phyloP scores from a whole-genome alignment of 2,888 invertebrate genomes.

The Molorchus minor region DNA sequence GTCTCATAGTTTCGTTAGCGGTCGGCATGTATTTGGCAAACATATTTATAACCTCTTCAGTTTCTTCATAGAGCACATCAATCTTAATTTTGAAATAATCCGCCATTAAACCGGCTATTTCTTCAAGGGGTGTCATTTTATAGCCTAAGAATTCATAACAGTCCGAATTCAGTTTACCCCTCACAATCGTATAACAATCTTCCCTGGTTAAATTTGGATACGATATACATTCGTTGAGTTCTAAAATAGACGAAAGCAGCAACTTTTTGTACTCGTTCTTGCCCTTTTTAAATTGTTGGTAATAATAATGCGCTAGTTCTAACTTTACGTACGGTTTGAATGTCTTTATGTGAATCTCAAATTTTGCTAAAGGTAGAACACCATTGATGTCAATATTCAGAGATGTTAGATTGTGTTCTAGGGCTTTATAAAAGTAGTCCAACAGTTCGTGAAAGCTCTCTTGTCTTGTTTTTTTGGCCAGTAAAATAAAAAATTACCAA shows the following conservation, averaged over 20 bases:
- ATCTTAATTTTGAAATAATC: conserved; percentile 32
- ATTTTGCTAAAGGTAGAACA: background rate
- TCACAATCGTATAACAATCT: conserved; percentile 45
- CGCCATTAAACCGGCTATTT: conserved; percentile 44
- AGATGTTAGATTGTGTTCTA: conserved; percentile 11
- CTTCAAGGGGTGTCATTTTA: conserved; percentile 33
- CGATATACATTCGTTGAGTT: background rate
- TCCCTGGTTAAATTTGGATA: conserved; percentile 38
- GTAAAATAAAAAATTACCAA: conserved; percentile 27
- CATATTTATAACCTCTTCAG: conserved; percentile 34
- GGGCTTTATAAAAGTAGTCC: conserved; percentile 29
- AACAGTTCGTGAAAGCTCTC: conserved; percentile 29
- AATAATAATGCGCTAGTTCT: background rate
- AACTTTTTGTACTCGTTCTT: background rate
- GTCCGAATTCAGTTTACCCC: conserved; percentile 38
- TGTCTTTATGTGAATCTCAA: background rate
- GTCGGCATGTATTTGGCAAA: conserved; percentile 49
- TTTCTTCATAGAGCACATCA: conserved; percentile 22
- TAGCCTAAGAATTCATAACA: conserved; percentile 39
- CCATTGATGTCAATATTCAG: background rate
- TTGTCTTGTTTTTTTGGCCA: conserved; percentile 29
- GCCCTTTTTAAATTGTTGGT: background rate
- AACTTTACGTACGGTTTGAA: conserved; percentile 14
- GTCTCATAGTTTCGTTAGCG: conserved; percentile 35
- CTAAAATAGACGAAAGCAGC: background rate